A percentile compares a stretch with the other conserved stretches of the same genome.
Evolutionary conservation across 2,797 vertebrate genomes (phyloP).

Genomic region (Acrossocheilus wenchowensis): DNA sequence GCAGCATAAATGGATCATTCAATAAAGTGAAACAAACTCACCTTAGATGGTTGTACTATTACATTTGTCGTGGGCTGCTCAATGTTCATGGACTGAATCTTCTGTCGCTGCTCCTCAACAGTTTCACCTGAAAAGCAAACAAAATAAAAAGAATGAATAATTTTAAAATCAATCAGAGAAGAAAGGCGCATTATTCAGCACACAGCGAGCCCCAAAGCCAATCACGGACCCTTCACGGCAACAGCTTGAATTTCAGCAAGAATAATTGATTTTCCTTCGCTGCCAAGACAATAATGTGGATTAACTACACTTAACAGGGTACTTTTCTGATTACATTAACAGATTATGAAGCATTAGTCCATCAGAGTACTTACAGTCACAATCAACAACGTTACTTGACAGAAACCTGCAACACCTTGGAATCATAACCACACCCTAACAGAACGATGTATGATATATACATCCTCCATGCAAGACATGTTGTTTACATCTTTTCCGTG

Average conservation of each 20-base stretch:
- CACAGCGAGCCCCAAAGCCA: neutral
- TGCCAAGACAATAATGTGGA: conserved; percentile 69
- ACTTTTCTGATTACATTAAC: conserved; percentile 72
- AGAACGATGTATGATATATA: neutral
- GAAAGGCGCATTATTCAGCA: neutral
- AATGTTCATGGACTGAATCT: conserved; percentile 59
- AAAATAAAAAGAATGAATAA: neutral
- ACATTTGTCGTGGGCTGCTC: conserved; percentile 72
- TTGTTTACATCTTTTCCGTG: neutral
- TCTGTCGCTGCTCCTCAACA: conserved; percentile 70
- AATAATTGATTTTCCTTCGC: conserved; percentile 45
- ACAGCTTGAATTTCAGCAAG: conserved; percentile 54
- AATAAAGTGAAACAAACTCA: conserved; percentile 53
- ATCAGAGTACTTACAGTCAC: conserved; percentile 69
- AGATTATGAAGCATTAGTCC: conserved; percentile 67
- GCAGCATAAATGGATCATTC: neutral
- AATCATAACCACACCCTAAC: conserved; percentile 27
- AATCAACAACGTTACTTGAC: conserved; percentile 40
- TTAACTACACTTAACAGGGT: conserved; percentile 72
- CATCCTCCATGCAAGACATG: neutral
- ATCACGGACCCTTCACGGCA: conserved; percentile 17
- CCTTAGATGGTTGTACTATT: conserved; percentile 74
- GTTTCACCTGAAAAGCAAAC: conserved; percentile 72
- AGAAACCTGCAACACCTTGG: conserved; percentile 43
- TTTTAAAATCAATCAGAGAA: neutral